Conservation (phyloP, 2,113 vertebrate genomes). For the Andinoacara biseriatus region DNA sequence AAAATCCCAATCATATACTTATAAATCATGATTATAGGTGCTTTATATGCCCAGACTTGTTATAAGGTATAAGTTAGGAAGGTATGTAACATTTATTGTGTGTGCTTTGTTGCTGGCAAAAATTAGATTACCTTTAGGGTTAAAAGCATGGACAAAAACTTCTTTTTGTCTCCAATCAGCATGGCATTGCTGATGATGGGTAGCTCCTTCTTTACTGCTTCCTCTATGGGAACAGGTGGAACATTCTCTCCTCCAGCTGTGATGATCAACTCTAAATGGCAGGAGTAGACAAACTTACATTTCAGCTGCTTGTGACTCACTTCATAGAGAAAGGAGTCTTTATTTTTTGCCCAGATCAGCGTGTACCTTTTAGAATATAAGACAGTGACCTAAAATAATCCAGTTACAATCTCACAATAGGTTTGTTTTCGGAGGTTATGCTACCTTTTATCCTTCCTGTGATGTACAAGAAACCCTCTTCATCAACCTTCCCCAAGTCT, state of each 20-base stretch:
- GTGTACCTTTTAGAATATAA: neutral
- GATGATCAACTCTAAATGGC: constrained; percentile 85
- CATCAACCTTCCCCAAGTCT: constrained; percentile 83
- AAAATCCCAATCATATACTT: neutral
- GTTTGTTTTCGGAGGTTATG: neutral
- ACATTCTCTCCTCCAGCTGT: constrained; percentile 90
- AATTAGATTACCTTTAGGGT: constrained; percentile 84
- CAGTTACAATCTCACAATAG: neutral
- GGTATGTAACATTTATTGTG: neutral
- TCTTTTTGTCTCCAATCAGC: constrained; percentile 87
- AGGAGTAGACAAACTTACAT: constrained; percentile 25
- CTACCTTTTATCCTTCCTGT: constrained; percentile 90
- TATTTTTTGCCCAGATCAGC: neutral
- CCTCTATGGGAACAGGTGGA: constrained; percentile 86
- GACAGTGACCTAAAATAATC: neutral
- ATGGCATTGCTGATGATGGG: constrained; percentile 87
- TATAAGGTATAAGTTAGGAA: neutral
- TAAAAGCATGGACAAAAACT: constrained; percentile 89
- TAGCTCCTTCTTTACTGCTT: constrained; percentile 86
- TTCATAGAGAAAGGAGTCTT: neutral
- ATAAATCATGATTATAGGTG: neutral
- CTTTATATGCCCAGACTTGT: neutral
- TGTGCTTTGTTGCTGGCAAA: neutral
- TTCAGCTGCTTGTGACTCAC: neutral
- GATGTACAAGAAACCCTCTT: constrained; percentile 88